These are phyloP conservation scores for Cassiopea xamachana DNA, from an alignment of 30 jellyfish, hydroid and myxozoan genomes.

Conservation along the genomic window DNA sequence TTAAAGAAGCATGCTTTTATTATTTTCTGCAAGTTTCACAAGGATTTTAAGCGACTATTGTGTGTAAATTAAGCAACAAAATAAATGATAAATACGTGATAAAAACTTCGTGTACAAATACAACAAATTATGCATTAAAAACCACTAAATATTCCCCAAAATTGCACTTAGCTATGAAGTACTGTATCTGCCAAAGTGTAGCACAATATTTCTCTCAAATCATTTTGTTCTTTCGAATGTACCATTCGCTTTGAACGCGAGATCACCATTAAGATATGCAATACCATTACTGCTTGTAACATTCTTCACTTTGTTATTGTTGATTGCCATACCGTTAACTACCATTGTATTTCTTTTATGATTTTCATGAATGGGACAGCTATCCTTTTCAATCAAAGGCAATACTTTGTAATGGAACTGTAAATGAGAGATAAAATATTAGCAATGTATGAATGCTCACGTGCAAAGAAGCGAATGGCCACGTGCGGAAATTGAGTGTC, in stretches of 20 bases:
- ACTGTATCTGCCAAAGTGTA: too few species aligned
- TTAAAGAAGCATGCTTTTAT: too few species aligned
- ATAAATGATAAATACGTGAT: too few species aligned
- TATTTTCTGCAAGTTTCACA: too few species aligned
- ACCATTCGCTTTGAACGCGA: constrained; percentile 6
- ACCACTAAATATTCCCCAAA: too few species aligned
- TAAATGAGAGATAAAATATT: background rate
- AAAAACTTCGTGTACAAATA: too few species aligned
- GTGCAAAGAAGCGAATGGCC: background rate
- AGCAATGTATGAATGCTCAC: background rate
- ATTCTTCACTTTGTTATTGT: constrained; percentile 10
- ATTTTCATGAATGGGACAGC: background rate
- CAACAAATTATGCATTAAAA: too few species aligned
- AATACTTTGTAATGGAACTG: constrained; percentile 49
- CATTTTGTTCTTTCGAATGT: constrained; percentile 13
- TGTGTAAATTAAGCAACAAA: too few species aligned
- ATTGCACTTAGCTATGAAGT: too few species aligned
- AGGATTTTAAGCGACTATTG: too few species aligned
- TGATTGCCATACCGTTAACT: background rate
- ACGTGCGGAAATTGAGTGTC: background rate
- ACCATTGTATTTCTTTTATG: background rate
- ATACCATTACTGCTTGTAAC: background rate
- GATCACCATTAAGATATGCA: constrained; percentile 22
- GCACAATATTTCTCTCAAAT: background rate
- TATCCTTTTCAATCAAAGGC: constrained; percentile 38